Base-by-base conservation (phyloP, 2,888 invertebrate genomes). In the Nemotelus nigrinus region DNA sequence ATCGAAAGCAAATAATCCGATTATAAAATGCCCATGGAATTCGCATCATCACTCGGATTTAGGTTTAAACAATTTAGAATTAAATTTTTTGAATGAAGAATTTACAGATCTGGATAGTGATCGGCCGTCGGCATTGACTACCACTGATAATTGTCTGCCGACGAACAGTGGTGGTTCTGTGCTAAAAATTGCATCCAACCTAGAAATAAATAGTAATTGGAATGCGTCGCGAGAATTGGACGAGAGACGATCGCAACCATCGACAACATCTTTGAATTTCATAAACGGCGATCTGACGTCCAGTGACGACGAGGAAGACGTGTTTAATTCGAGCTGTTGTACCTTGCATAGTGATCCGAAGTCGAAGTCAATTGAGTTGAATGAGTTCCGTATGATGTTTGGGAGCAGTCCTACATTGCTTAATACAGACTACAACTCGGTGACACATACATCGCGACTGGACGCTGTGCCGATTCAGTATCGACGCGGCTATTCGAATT, bases 381-480 rank as follows among this genome's bases (percentile, higher is more conserved):
- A 81, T 78, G 80, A 80, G 55, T 80, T 80, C 79, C 80, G 81
- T 47, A 79, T 80, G 80, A 80, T 80, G 80, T 82, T 82, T 47
- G 81, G 82, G 43, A 82, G 82, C 70, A 81, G 81, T 78, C 82
- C 82, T n/a, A 81, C 81, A 25, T 75, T 82, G 45, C 68, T 81
- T 44, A 80, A 80, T 71, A 80, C 80, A 60, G 78, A 80, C 74
- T 80, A 79, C 63, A 80, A 80, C 78, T 78, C 80, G 39, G 77
- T 80, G 43, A 70, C 80, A 45, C 80, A 80, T 76, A 77, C 80
- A 47, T 80, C 81, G 58, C 80, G 81, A 64, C 78, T 82, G 55
- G 81, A 82, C 75, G 81, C 81, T 47, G 80, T 82, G 58, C 82
- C 82, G 44, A 80, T 80, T 65, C 81, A 82, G 75, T 82, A 82